Base-by-base conservation (phyloP, 2,113 vertebrate species). In the Alethe castanea region DNA sequence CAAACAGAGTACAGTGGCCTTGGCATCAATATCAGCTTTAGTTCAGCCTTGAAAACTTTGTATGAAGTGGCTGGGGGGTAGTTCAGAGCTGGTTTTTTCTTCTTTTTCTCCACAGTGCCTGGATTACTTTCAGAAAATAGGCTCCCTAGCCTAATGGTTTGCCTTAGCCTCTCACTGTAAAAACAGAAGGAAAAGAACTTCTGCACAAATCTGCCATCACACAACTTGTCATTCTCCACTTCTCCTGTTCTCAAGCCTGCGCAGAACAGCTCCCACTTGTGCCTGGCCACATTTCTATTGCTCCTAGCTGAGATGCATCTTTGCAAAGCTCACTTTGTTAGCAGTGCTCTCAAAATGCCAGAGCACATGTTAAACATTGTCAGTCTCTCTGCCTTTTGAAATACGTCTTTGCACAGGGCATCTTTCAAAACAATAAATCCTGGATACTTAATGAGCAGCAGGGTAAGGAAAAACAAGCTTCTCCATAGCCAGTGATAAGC, bases 371-470 rank as follows among this genome's bases (percentile, higher is more conserved):
- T 48, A 93, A 92, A 66, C 56, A 69, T 36, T n/a, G 71, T 62
- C 69, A 90, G 33, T 8, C 20, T 48, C 81, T 31, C 84, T 71
- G 61, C 82, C 77, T 86, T 70, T 78, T 73, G 89, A 94, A 86
- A 70, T 38, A 86, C 3, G 33, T 47, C 47, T 89, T 88, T 78
- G 82, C 62, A 88, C 40, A 70, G 31, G 48, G 28, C 59, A 11
- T 72, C 81, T 72, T 94, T 89, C 78, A 88, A 81, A 89, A 78
- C 76, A 81, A 60, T 84, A 62, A 93, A 95, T 94, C 93, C 72
- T 67, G 73, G 91, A 71, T 81, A 92, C 69, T 94, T 95, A 70
- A 79, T 70, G 66, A 81, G 90, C 1, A 2, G 40, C 23, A 24
- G 48, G 42, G 28, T 22, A 83, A 61, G 67, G 65, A 83, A 70